Evolutionary conservation across 2,113 vertebrate species (phyloP).

Genomic region (Abramis brama): DNA sequence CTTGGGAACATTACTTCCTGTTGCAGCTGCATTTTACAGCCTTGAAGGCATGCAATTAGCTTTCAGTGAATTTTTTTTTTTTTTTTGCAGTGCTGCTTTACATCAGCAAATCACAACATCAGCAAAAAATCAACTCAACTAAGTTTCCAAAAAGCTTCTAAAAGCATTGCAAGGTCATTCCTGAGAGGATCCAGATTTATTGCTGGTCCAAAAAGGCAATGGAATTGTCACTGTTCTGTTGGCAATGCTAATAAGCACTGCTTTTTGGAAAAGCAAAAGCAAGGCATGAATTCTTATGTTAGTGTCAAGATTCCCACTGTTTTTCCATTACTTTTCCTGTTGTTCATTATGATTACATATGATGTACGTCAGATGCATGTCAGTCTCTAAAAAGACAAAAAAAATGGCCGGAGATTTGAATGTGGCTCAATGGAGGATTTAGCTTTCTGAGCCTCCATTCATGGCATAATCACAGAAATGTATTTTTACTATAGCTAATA

Average conservation of each 20-base stretch:
- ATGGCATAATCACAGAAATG: not conserved
- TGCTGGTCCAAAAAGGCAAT: not conserved
- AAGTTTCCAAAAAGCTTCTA: constrained; percentile 6
- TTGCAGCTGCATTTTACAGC: not conserved
- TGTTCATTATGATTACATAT: not conserved
- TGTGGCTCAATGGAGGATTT: not conserved
- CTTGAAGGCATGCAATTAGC: constrained; percentile 24
- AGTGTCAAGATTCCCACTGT: not conserved
- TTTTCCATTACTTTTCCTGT: not conserved
- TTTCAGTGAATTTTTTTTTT: not conserved
- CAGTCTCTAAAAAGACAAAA: not conserved
- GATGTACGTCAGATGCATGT: not conserved
- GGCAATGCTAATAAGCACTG: not conserved
- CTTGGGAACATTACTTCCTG: not conserved
- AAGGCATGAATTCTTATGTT: not conserved
- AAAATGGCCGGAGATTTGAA: not conserved
- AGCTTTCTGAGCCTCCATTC: not conserved
- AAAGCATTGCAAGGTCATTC: not conserved
- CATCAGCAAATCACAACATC: not conserved
- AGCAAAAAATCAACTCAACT: constrained; percentile 1
- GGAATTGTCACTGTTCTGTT: not conserved
- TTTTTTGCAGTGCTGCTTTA: not conserved
- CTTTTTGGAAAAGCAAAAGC: not conserved
- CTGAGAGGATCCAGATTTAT: not conserved
- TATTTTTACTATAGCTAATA: not conserved